A percentile compares a stretch with the other conserved stretches of the same genome.
phyloP scores from a whole-genome alignment of 2,113 vertebrate genomes.

The Thalassarche chlororhynchos region DNA sequence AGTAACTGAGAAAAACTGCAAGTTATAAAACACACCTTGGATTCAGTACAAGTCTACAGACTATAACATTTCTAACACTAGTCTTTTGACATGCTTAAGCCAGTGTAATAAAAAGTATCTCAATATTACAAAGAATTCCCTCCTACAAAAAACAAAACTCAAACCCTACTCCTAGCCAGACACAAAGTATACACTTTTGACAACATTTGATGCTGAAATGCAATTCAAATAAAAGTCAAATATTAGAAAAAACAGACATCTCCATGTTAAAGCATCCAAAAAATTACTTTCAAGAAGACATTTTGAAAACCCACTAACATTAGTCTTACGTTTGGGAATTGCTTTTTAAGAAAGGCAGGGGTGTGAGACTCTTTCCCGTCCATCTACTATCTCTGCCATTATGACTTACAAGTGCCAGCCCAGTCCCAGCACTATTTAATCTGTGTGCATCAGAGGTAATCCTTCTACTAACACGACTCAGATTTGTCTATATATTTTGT shows the following conservation, averaged over 20 bases:
- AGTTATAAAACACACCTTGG: background rate
- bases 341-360: background rate
- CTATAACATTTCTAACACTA: background rate
- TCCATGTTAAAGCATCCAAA: background rate
- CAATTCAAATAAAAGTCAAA: background rate
- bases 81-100: background rate
- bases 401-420: background rate
- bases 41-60: background rate
- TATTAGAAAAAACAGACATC: background rate
- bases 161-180: background rate
- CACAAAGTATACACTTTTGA: background rate
- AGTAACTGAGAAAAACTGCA: background rate
- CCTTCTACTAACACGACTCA: background rate
- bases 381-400: background rate
- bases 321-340: background rate
- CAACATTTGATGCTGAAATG: background rate
- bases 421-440: background rate
- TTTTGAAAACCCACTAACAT: background rate
- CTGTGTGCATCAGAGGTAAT: background rate
- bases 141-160: background rate
- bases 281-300: background rate
- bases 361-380: background rate
- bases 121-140: background rate
- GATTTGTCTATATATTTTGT: background rate
- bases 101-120: background rate